A percentile compares a stretch with the other conserved stretches of the same genome.
phyloP scores from a whole-genome alignment of 2,888 invertebrate species.

The Andrena bicolor region DNA sequence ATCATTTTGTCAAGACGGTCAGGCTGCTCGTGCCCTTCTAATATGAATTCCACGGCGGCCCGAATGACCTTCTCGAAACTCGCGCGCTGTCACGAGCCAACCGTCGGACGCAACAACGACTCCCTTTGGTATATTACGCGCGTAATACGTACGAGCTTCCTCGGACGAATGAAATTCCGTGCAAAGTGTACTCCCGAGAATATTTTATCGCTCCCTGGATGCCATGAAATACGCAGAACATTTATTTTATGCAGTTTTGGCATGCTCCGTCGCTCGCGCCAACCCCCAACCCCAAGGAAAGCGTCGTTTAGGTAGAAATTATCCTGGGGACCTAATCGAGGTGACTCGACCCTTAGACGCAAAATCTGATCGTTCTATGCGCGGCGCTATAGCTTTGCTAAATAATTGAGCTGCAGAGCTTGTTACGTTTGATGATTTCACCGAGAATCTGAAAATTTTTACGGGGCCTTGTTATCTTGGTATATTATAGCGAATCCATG shows the following conservation, averaged over 20 bases:
- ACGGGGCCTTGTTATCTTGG: too few relatives aligned
- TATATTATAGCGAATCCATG: background rate
- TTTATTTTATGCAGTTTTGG: constrained; percentile 62
- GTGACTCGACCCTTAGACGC: background rate
- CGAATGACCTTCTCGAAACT: constrained; percentile 43
- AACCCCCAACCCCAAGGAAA: constrained; percentile 5
- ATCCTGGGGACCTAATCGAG: constrained; percentile 17
- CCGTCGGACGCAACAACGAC: constrained; percentile 52
- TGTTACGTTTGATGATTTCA: background rate
- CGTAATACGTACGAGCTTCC: constrained; percentile 46
- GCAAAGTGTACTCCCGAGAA: constrained; percentile 52
- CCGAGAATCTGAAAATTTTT: background rate
- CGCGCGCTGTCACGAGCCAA: background rate
- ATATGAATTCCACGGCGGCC: constrained; percentile 50
- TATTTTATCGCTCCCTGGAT: constrained; percentile 58
- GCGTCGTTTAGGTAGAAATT: constrained; percentile 34
- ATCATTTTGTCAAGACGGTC: constrained; percentile 56
- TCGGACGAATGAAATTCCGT: constrained; percentile 63
- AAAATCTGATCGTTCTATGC: background rate
- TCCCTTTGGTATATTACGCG: constrained; percentile 60
- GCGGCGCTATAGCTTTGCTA: background rate
- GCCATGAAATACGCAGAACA: constrained; percentile 40
- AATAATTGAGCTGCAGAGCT: constrained; percentile 24
- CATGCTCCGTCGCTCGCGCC: constrained; percentile 45
- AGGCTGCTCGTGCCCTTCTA: constrained; percentile 21